Evolutionary conservation across 2,888 invertebrate species (phyloP), one percentile per base, ranked within the genome.

Genomic region (Pimpla rufipes): DNA sequence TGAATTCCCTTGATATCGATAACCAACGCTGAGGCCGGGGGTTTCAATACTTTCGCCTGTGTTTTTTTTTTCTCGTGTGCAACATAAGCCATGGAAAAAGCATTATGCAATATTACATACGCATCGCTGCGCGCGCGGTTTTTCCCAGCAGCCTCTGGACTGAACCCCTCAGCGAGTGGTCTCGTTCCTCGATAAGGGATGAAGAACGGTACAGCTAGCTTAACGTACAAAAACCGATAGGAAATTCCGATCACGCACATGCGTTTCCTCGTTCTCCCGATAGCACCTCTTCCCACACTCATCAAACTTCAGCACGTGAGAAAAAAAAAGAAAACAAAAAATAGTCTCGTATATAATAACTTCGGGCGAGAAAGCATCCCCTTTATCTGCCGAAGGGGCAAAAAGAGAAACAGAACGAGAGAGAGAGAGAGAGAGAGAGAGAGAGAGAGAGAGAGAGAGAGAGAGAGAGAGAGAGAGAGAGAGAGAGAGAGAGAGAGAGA

Each of bases 191-290:
- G 40, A 35, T 13, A 37, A 75, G 55, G 70, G 55, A 81, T 64
- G 74, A 68, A 45, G 42, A 55, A 62, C 62, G 47, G 29, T 45
- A 66, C 23, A 64, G 29, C 47, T 40, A 55, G 66, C 62, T 76
- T 70, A 70, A 10, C 16, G 64, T 42, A 57, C 47, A 5, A 29
- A 50, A 75, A 50, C 68, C 40, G 64, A 67, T 59, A 16, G 45
- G 35, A 62, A 68, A 81, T 78, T 77, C 71, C 10, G 13, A 47
- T 35, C 68, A 73, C 81, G 71, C 81, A 67, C 76, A 23, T 45
- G 59, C 66, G 50, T 74, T 66, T 47, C 47, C 37, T 67, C 57
- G 18, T 37, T 50, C 11, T 57, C n/a, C 40, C 35, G 16, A 62
- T 62, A 11, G 18, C 42, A 10, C 8, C 13, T 73, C 35, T 55